Evolutionary conservation across 2,113 vertebrate species (phyloP).

Genomic region (Malaclemys terrapin): DNA sequence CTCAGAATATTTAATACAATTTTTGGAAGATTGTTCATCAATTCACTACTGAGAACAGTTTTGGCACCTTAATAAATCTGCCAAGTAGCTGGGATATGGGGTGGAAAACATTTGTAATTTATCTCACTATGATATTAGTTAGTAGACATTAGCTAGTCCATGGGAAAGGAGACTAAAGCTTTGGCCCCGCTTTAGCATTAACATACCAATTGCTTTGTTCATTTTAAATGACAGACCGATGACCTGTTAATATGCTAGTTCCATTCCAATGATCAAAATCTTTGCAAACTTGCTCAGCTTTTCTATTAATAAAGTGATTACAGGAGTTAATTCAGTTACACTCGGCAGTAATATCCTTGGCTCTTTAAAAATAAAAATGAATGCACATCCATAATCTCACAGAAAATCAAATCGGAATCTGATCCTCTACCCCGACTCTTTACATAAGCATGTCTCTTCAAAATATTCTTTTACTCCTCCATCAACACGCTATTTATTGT

Average conservation of each 20-base stretch:
- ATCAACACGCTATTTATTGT: slow-evolving; percentile 68
- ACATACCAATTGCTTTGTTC: slow-evolving; percentile 18
- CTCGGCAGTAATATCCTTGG: background rate
- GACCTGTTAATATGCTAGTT: background rate
- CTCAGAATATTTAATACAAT: background rate
- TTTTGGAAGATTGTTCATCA: slow-evolving; percentile 38
- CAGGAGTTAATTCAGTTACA: slow-evolving; percentile 39
- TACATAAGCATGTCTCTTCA: slow-evolving; percentile 58
- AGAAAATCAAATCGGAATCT: slow-evolving; percentile 34
- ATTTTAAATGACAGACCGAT: slow-evolving; percentile 7
- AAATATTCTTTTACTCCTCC: slow-evolving; percentile 61
- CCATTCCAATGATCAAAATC: slow-evolving; percentile 1
- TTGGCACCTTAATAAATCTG: slow-evolving; percentile 31
- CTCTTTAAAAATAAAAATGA: slow-evolving; percentile 57
- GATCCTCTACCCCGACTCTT: slow-evolving; percentile 57
- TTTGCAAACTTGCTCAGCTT: slow-evolving; percentile 34
- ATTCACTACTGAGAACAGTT: background rate
- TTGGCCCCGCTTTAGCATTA: slow-evolving; percentile 17
- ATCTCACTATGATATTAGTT: background rate
- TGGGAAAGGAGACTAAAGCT: background rate
- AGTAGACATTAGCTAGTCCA: background rate
- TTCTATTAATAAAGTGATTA: slow-evolving; percentile 17
- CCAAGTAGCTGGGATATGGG: background rate
- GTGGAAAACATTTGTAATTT: slow-evolving; percentile 16
- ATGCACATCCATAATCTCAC: slow-evolving; percentile 39